Evolutionary conservation across 2,888 invertebrate species (phyloP).

Genomic region (Xestobium rufovillosum): DNA sequence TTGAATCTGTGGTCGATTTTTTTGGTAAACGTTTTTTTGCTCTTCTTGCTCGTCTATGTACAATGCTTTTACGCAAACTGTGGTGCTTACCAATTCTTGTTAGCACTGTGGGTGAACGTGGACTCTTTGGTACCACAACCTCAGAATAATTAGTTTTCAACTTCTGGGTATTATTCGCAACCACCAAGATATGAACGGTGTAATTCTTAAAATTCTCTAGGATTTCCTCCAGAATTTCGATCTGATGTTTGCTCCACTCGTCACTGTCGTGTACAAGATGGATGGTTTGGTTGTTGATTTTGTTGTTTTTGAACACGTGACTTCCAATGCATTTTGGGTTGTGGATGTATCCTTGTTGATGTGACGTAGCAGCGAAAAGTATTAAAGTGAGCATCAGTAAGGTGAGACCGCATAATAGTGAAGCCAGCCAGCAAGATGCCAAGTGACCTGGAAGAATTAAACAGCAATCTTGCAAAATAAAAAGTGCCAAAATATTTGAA

Average conservation of each 20-base stretch:
- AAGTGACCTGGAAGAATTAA: constrained; percentile 31
- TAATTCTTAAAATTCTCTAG: constrained; percentile 33
- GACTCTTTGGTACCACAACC: background rate
- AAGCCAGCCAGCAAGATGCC: constrained; percentile 34
- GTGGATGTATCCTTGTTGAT: constrained; percentile 20
- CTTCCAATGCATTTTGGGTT: constrained; percentile 27
- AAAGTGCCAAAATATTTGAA: too few relatives aligned
- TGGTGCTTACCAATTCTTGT: too few relatives aligned
- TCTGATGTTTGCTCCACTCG: constrained; percentile 30
- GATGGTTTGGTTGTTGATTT: constrained; percentile 31
- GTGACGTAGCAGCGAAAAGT: constrained; percentile 25
- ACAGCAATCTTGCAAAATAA: too few relatives aligned
- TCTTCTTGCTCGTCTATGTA: too few relatives aligned
- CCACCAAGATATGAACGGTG: constrained; percentile 32
- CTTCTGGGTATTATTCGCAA: background rate
- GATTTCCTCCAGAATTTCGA: constrained; percentile 34
- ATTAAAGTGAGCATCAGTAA: constrained; percentile 29
- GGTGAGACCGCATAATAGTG: constrained; percentile 29
- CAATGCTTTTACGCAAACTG: too few relatives aligned
- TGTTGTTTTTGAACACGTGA: constrained; percentile 16
- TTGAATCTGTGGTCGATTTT: too few relatives aligned
- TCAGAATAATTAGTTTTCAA: background rate
- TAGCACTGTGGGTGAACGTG: too few relatives aligned
- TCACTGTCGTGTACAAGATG: constrained; percentile 35
- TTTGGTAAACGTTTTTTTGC: too few relatives aligned